phyloP scores from a whole-genome alignment of 2,888 invertebrate species.

The Orchesellides sinensis region DNA sequence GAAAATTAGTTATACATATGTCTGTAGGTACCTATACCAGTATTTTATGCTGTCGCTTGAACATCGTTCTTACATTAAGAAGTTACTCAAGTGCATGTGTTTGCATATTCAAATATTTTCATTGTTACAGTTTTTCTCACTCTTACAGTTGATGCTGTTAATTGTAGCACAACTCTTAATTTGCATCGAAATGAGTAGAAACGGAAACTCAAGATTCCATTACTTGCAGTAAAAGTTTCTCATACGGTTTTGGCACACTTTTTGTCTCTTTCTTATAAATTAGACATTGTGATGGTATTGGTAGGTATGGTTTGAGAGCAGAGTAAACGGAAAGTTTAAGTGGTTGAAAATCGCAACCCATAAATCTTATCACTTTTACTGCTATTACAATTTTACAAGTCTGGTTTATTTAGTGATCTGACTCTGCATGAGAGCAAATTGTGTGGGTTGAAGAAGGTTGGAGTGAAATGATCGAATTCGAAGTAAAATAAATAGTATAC shows the following conservation, averaged over 20 bases:
- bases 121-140: constrained; percentile 22
- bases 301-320: neutral
- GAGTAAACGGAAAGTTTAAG: constrained; percentile 9
- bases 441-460: constrained; percentile 38
- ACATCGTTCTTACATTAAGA: neutral
- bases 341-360: constrained; percentile 22
- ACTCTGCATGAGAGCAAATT: constrained; percentile 16
- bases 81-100: neutral
- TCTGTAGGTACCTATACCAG: no score
- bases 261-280: constrained; percentile 13
- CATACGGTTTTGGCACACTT: constrained; percentile 28
- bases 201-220: constrained; percentile 24
- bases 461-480: constrained; percentile 33
- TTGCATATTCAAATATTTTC: constrained; percentile 9
- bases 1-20: no score
- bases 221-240: constrained; percentile 43
- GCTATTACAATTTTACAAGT: constrained; percentile 15
- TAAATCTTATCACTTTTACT: constrained; percentile 53
- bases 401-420: neutral
- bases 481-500: neutral
- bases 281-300: neutral
- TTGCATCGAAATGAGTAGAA: constrained; percentile 29
- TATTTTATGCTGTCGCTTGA: neutral
- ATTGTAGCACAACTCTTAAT: constrained; percentile 31
- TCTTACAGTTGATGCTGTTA: neutral